Percentiles rank a stretch among this genome's conserved stretches.
Evolutionary conservation across 2,888 invertebrate species (phyloP).

Genomic region (Spicauda simplicius): DNA sequence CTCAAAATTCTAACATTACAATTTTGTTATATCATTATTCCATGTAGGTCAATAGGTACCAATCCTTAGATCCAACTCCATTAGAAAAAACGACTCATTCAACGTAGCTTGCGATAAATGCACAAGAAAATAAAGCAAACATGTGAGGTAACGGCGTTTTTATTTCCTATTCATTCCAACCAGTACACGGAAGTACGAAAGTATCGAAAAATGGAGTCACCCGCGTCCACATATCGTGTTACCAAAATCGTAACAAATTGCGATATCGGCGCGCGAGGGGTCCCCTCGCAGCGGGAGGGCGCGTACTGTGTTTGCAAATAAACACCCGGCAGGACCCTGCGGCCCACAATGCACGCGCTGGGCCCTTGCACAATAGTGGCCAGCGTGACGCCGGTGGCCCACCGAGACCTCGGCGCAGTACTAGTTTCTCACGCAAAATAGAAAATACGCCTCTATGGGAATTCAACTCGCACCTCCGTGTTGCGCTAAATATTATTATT

Average conservation of each 20-base stretch:
- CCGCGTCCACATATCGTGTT: conserved; percentile 59
- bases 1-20: too few relatives aligned
- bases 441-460: conserved; percentile 57
- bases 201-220: conserved; percentile 11
- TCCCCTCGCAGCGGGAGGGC: conserved; percentile 61
- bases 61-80: background rate
- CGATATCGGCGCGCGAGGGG: conserved; percentile 55
- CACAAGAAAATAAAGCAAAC: conserved; percentile 4
- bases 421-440: conserved; percentile 71
- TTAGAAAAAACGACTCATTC: background rate
- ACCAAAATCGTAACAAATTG: conserved; percentile 74
- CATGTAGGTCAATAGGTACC: too few relatives aligned
- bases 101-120: background rate
- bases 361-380: conserved; percentile 63
- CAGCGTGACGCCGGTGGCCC: conserved; percentile 65
- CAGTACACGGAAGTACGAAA: conserved; percentile 39
- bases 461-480: conserved; percentile 41
- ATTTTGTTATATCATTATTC: too few relatives aligned
- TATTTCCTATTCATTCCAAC: background rate
- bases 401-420: conserved; percentile 48
- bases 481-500: conserved; percentile 39
- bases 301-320: conserved; percentile 80
- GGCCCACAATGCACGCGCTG: conserved; percentile 51
- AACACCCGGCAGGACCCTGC: conserved; percentile 73
- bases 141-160: background rate